Conservation (phyloP, 2,888 invertebrate species). For the Caenorhabditis zanzibari region DNA sequence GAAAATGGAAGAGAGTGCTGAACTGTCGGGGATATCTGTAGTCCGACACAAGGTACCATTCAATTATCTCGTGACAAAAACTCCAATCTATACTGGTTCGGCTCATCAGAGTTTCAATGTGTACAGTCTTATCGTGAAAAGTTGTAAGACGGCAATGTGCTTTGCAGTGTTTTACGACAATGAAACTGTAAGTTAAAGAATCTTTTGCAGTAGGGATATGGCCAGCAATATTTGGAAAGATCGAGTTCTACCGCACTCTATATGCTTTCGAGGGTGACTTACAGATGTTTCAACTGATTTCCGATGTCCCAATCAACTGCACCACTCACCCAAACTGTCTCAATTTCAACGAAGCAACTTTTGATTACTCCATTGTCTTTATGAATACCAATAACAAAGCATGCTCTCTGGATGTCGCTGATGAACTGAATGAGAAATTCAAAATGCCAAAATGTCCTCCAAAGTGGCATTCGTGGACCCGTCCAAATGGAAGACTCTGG, state of each 20-base stretch:
- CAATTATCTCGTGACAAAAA: slow-evolving; percentile 1
- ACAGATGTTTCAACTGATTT: slow-evolving; percentile 26
- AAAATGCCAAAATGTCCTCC: slow-evolving; percentile 7
- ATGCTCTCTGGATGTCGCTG: background rate
- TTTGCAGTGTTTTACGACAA: slow-evolving; percentile 7
- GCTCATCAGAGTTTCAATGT: background rate
- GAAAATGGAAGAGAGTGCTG: background rate
- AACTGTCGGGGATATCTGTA: slow-evolving; percentile 12
- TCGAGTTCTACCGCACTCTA: too few relatives aligned
- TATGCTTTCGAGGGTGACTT: too few relatives aligned
- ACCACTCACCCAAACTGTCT: slow-evolving; percentile 18
- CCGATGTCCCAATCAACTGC: slow-evolving; percentile 20
- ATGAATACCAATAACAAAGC: slow-evolving; percentile 15
- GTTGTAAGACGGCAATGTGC: slow-evolving; percentile 11
- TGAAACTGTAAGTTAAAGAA: background rate
- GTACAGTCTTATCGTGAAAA: background rate
- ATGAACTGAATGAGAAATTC: background rate
- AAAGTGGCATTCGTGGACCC: slow-evolving; percentile 17
- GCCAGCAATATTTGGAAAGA: too few relatives aligned
- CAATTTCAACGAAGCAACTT: background rate
- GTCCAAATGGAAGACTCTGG: slow-evolving; percentile 27
- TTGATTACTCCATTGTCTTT: slow-evolving; percentile 8
- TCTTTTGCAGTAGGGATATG: too few relatives aligned
- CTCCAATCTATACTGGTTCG: slow-evolving; percentile 13
- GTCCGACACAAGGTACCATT: slow-evolving; percentile 5